Base-by-base conservation (phyloP, 2,797 vertebrate genomes). In the Acipenser ruthenus region DNA sequence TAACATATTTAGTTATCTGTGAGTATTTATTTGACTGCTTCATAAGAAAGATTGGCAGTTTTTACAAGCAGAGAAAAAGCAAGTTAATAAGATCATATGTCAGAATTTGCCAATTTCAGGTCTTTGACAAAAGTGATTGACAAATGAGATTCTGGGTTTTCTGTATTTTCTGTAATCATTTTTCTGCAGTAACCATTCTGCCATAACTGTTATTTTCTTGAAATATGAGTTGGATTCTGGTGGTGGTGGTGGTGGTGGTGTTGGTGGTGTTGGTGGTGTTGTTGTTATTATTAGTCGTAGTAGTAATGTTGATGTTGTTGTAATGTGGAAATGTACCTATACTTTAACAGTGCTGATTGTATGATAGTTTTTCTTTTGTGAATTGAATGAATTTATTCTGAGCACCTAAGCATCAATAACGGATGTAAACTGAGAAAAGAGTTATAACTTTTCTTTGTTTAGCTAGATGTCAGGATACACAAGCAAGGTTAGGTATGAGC, bases 271-370 rank as follows among this genome's bases (percentile, higher is more conserved):
- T 47, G 50, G 48, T 61, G 12, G 23, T 62, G 9, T 52, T 69
- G 13, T 59, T 68, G 37, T 9, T 64, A 8, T 63, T 64, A 37
- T 68, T 55, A 61, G 13, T 68, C 8, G 8, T 18, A 52, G 49
- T 68, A 15, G 37, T 53, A 10, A 50, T 56, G 55, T 1, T 23
- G 11, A 52, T 18, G 10, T 53, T 7, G 12, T 7, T 47, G 7
- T 10, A 50, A 50, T 53, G 7, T 8, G 18, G 58, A 52, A 53
- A 2, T 37, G 63, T 73, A 76, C 63, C 70, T 72, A 66, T 18
- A 69, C 70, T 69, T 74, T 70, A 37, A 37, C 23, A 37, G 23
- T 37, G 23, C 4, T 37, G 23, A 37, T 37, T 37, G 23, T 37
- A 3, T 37, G 37, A 37, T 37, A 37, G 2, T 37, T 37, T 37